A percentile compares a stretch with the other conserved stretches of the same genome.
Conservation (phyloP, 2,888 invertebrate species). For the Nasonovia ribisnigri region DNA sequence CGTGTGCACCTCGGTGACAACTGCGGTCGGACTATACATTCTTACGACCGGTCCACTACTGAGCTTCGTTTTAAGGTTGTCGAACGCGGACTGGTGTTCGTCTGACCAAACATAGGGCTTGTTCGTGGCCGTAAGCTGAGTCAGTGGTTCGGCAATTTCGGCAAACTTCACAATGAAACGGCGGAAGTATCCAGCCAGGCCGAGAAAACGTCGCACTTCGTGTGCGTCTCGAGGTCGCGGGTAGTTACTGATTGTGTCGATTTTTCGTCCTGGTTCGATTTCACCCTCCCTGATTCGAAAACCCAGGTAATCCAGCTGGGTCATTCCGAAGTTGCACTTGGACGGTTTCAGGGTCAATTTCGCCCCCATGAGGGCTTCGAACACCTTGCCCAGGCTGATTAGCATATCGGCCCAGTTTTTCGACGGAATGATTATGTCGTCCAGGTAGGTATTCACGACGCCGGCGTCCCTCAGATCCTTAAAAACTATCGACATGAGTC, state of each 20-base stretch:
- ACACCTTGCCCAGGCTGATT: neutral
- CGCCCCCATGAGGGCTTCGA: neutral
- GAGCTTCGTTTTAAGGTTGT: neutral
- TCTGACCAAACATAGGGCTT: neutral
- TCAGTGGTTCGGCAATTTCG: neutral
- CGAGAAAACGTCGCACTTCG: neutral
- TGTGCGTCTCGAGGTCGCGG: neutral
- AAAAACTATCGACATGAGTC: neutral
- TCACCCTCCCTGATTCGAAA: neutral
- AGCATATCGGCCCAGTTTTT: neutral
- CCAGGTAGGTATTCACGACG: neutral
- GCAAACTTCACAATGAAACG: neutral
- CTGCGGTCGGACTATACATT: neutral
- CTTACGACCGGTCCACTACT: neutral
- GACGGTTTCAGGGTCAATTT: neutral
- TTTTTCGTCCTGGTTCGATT: neutral
- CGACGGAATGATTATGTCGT: neutral
- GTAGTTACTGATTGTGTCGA: neutral
- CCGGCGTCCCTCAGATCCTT: neutral
- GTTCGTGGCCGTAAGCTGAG: neutral
- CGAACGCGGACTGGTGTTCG: neutral
- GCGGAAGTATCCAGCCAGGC: neutral
- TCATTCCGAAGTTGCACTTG: neutral
- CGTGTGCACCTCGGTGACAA: neutral
- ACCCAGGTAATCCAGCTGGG: conserved; percentile 3